Evolutionary conservation across 2,888 invertebrate genomes (phyloP).

Genomic region (Morpho achilles): DNA sequence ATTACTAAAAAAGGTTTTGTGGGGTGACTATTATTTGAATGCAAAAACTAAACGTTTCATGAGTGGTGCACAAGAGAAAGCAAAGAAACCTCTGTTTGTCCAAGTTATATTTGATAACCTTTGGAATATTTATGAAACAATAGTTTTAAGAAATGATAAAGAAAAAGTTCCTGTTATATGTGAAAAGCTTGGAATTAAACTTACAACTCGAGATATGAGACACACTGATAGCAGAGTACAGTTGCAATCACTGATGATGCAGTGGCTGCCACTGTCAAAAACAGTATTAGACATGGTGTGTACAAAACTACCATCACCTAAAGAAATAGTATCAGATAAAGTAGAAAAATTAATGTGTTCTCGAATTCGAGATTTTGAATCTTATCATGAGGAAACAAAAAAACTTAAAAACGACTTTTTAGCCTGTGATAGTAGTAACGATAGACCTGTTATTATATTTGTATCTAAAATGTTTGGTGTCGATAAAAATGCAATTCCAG

Average conservation of each 20-base stretch:
- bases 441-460: conserved; percentile 85
- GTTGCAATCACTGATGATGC: conserved; percentile 89
- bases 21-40: conserved; percentile 97
- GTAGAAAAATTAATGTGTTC: conserved; percentile 91
- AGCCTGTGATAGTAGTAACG: conserved; percentile 81
- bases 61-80: conserved; percentile 94
- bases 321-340: conserved; percentile 85
- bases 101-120: conserved; percentile 94
- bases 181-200: conserved; percentile 86
- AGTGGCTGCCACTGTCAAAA: conserved; percentile 93
- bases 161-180: conserved; percentile 85
- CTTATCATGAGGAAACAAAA: conserved; percentile 84
- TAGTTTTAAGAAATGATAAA: conserved; percentile 86
- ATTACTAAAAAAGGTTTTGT: conserved; percentile 88
- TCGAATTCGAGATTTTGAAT: conserved; percentile 82
- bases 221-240: conserved; percentile 88
- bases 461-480: conserved; percentile 95
- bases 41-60: conserved; percentile 89
- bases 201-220: conserved; percentile 86
- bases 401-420: conserved; percentile 84
- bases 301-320: conserved; percentile 89
- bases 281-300: conserved; percentile 91
- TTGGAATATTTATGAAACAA: conserved; percentile 92
- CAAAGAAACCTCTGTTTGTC: conserved; percentile 95
- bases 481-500: conserved; percentile 85